These are phyloP conservation scores for Drosophila barbarae DNA, from an alignment of 2,888 invertebrate species.

Conservation along the genomic window DNA sequence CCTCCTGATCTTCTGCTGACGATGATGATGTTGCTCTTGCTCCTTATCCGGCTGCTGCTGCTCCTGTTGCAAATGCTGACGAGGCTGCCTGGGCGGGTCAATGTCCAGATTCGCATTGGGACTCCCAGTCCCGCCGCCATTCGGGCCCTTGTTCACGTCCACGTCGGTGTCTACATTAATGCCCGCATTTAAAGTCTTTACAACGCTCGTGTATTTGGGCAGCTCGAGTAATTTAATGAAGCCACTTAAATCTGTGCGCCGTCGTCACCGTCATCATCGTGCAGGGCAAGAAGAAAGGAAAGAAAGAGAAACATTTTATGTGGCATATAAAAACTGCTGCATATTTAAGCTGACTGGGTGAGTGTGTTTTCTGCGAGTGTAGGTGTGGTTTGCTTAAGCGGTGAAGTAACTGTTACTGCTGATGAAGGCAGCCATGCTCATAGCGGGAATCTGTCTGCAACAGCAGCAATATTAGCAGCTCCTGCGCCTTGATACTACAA, in stretches of 20 bases:
- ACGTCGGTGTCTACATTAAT: slow-evolving; percentile 70
- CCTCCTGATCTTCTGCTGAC: slow-evolving; percentile 39
- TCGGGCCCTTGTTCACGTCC: slow-evolving; percentile 30
- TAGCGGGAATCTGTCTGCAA: slow-evolving; percentile 34
- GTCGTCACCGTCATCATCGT: slow-evolving; percentile 39
- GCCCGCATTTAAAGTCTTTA: slow-evolving; percentile 77
- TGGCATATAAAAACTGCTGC: slow-evolving; percentile 59
- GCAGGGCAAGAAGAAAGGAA: slow-evolving; percentile 41
- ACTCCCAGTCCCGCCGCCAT: slow-evolving; percentile 4
- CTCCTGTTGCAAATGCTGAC: slow-evolving; percentile 58
- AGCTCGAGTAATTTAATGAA: slow-evolving; percentile 78
- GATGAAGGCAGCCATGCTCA: slow-evolving; percentile 48
- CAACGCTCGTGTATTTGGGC: slow-evolving; percentile 78
- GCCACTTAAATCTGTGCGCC: slow-evolving; percentile 78
- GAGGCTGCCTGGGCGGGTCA: slow-evolving; percentile 67
- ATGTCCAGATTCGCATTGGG: slow-evolving; percentile 29
- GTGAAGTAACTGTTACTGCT: slow-evolving; percentile 50
- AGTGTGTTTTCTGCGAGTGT: slow-evolving; percentile 33
- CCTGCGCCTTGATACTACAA: background rate
- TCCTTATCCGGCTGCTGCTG: slow-evolving; percentile 20
- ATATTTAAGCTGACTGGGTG: slow-evolving; percentile 51
- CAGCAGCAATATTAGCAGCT: slow-evolving; percentile 39
- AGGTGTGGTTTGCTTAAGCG: slow-evolving; percentile 38
- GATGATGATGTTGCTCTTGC: slow-evolving; percentile 42
- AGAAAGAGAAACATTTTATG: slow-evolving; percentile 58